Percentiles rank a stretch among this genome's conserved stretches.
Conservation (phyloP, 2,797 vertebrate species). For the Cirrhinus molitorella region DNA sequence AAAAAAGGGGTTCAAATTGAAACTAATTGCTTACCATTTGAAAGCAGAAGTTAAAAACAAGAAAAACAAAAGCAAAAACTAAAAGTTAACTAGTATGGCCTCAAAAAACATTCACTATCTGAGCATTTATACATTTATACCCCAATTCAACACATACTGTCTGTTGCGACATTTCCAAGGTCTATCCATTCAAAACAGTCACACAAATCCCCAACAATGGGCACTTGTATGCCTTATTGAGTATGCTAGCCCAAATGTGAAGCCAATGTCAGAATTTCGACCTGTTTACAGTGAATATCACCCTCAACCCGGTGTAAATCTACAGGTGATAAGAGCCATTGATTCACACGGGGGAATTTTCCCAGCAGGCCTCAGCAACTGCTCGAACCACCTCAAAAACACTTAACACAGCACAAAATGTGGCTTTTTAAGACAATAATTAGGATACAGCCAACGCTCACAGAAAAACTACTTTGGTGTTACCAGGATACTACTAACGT, state of each 20-base stretch:
- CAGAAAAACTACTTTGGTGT: background rate
- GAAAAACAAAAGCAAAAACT: background rate
- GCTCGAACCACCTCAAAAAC: slow-evolving; percentile 20
- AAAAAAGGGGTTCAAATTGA: background rate
- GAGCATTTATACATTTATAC: background rate
- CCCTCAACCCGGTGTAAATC: slow-evolving; percentile 18
- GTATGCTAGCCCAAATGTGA: background rate
- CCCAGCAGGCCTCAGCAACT: slow-evolving; percentile 22
- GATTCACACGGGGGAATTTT: slow-evolving; percentile 12
- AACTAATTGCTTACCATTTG: background rate
- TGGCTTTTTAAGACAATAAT: background rate
- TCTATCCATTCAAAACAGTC: background rate
- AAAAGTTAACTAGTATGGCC: background rate
- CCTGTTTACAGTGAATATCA: slow-evolving; percentile 8
- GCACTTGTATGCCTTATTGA: background rate
- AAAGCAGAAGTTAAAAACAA: background rate
- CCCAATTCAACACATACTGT: background rate
- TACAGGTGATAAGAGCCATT: slow-evolving; percentile 49
- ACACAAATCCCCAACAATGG: background rate
- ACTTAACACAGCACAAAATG: slow-evolving; percentile 13
- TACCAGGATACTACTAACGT: background rate
- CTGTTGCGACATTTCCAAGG: background rate
- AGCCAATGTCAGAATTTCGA: background rate
- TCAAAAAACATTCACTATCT: background rate
- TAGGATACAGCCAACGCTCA: background rate